Evolutionary conservation across 2,797 vertebrate genomes (phyloP), one percentile per base, ranked within the genome.

Genomic region (Macropus fuliginosus): DNA sequence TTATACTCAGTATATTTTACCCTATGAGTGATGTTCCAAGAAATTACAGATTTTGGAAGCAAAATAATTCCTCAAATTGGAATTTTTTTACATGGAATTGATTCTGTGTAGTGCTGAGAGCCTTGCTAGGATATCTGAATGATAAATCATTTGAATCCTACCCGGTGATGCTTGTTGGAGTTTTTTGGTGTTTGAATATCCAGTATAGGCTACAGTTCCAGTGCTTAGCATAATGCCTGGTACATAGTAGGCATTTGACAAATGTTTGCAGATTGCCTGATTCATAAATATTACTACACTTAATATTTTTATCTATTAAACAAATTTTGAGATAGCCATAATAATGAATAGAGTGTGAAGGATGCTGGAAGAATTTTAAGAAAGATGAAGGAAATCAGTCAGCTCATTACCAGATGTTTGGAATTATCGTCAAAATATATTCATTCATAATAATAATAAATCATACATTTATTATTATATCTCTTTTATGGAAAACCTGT

Each of bases 11-110:
- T 81, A 93, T 0, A 46, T 50, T 93, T 74, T 81, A 96, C 29
- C 56, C n/a, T 90, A 34, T 46, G 52, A 93, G 91, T 55, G 40
- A 31, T 57, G 92, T 66, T 92, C 57, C 93, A 54, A 92, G 62
- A 91, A 97, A 54, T 91, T 92, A 74, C 52, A 92, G 90, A 40
- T 46, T 91, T 92, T 95, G 52, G 91, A 95, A 94, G 87, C 66
- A 94, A 95, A 91, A 27, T 40, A 27, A 91, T 62, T 56, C 56
- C 54, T 66, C 54, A 92, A 31, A 52, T 52, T 91, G 90, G 57
- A 1, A 14, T 59, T 59, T 95, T 54, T 13, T 94, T 89, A 94
- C 46, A 55, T 2, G 12, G 92, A 40, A 93, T 92, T 95, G 57
- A 93, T 92, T 95, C 90, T 92, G 34, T 52, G 8, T 5, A 81